These are phyloP conservation scores for Caiman crocodilus DNA, from an alignment of 2,797 vertebrate genomes.

Conservation along the genomic window DNA sequence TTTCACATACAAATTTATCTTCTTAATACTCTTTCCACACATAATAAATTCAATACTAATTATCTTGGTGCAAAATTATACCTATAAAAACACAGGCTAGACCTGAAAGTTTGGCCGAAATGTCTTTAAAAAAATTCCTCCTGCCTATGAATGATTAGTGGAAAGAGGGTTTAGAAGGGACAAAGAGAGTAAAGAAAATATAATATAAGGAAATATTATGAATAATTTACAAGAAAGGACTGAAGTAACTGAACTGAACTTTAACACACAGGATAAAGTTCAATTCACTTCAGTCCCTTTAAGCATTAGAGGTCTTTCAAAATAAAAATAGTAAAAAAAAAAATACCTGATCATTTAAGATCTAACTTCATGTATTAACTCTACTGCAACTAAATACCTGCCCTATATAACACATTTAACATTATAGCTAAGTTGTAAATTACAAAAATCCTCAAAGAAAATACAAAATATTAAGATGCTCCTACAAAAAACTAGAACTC, in stretches of 20 bases:
- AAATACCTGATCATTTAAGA: neutral
- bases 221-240: neutral
- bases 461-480: neutral
- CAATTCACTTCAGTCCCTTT: neutral
- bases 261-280: neutral
- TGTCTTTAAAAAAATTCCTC: neutral
- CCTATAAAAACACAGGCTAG: neutral
- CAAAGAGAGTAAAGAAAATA: neutral
- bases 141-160: neutral
- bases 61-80: neutral
- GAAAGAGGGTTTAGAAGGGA: neutral
- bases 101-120: neutral
- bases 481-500: too few species aligned
- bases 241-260: neutral
- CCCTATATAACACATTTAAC: neutral
- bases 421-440: neutral
- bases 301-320: neutral
- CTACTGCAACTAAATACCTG: neutral
- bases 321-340: neutral
- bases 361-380: neutral
- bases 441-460: neutral
- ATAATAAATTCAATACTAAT: neutral
- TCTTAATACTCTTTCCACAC: neutral
- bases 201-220: neutral
- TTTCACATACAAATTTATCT: neutral